Percentiles rank a stretch among this genome's conserved stretches.
Evolutionary conservation across 2,113 vertebrate genomes (phyloP).

Genomic region (Coptodon bakossiorum): DNA sequence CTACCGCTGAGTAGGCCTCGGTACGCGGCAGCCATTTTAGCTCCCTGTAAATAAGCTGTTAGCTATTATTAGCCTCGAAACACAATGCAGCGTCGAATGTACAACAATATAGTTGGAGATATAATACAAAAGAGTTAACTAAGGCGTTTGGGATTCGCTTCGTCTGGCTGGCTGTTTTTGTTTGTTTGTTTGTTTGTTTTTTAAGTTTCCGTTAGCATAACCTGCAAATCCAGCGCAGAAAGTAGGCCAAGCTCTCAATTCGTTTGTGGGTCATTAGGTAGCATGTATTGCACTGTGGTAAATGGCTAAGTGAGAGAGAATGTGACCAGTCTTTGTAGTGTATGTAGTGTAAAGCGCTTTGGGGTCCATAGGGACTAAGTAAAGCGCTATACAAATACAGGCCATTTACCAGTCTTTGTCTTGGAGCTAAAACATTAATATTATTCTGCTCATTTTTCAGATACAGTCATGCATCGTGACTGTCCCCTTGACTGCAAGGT

Average conservation of each 20-base stretch:
- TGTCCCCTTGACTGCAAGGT: slow-evolving; percentile 98
- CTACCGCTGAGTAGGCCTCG: neutral
- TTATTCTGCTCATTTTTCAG: slow-evolving; percentile 7
- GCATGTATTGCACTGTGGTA: neutral
- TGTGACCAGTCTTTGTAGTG: neutral
- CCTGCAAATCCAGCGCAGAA: neutral
- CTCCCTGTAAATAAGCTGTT: neutral
- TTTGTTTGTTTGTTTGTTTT: neutral
- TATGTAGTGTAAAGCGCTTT: neutral
- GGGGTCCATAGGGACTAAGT: neutral
- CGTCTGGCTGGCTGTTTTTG: too few species aligned
- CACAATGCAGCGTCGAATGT: neutral
- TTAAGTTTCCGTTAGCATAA: neutral
- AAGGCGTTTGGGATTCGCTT: neutral
- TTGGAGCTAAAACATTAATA: neutral
- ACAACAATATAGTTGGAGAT: neutral
- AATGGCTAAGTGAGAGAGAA: too few species aligned
- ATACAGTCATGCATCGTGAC: slow-evolving; percentile 90
- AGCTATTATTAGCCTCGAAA: neutral
- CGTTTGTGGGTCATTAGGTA: neutral
- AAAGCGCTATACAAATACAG: neutral
- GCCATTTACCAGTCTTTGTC: neutral
- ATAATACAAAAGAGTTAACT: neutral
- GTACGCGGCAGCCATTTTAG: slow-evolving; percentile 53
- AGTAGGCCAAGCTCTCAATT: neutral